phyloP scores from a whole-genome alignment of 2,113 vertebrate species.

The Hyperoodon ampullatus region DNA sequence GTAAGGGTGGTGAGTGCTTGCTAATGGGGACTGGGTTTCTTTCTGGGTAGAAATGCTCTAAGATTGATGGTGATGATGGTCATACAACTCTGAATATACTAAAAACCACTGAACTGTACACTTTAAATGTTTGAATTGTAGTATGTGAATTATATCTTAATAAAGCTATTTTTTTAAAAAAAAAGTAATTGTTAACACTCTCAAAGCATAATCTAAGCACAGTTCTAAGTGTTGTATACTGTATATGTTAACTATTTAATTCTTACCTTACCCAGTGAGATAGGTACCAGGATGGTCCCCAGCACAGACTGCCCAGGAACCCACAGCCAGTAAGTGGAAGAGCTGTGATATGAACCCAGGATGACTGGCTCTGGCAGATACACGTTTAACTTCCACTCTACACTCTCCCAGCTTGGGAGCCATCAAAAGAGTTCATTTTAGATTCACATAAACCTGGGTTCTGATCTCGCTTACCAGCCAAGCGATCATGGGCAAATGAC shows the following conservation, averaged over 20 bases:
- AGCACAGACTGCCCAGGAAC: background rate
- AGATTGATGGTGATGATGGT: background rate
- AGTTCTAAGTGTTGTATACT: background rate
- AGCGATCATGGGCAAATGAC: background rate
- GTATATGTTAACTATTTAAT: background rate
- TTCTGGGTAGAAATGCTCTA: background rate
- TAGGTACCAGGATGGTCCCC: background rate
- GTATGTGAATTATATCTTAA: background rate
- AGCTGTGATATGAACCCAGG: background rate
- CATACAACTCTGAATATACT: background rate
- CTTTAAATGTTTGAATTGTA: background rate
- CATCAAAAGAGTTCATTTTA: background rate
- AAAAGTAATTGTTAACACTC: background rate
- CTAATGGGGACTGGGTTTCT: background rate
- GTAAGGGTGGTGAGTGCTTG: background rate
- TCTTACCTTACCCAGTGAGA: background rate
- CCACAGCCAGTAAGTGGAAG: background rate
- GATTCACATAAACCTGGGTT: slow-evolving; percentile 8
- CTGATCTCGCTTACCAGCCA: background rate
- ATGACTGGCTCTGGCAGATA: background rate
- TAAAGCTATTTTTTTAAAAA: background rate
- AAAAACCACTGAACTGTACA: background rate
- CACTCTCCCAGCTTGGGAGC: background rate
- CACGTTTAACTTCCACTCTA: background rate
- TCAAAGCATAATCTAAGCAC: background rate